Evolutionary conservation across 2,888 invertebrate species (phyloP).

Genomic region (Enchytraeus crypticus): DNA sequence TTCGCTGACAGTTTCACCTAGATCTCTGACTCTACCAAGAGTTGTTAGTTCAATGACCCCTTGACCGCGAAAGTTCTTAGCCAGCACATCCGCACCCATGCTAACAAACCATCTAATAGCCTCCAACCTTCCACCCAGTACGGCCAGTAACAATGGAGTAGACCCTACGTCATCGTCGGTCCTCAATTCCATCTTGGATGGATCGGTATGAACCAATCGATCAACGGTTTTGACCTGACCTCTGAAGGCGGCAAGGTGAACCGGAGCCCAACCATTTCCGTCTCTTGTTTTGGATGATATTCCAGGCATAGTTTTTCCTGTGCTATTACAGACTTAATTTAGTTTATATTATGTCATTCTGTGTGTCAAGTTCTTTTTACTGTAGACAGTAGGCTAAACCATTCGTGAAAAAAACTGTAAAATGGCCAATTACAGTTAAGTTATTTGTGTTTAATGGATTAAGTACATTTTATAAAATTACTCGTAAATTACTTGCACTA

Average conservation of each 20-base stretch:
- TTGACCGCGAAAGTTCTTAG: constrained; percentile 38
- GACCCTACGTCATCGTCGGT: constrained; percentile 40
- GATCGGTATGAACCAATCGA: constrained; percentile 31
- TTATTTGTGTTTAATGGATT: too few species aligned
- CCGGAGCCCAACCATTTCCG: constrained; percentile 45
- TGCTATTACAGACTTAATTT: too few species aligned
- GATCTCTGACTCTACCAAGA: constrained; percentile 35
- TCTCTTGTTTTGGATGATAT: constrained; percentile 37
- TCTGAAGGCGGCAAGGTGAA: constrained; percentile 44
- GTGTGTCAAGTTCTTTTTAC: too few species aligned
- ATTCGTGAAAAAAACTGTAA: too few species aligned
- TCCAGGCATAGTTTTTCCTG: too few species aligned
- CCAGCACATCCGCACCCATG: constrained; percentile 37
- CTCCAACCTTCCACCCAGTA: constrained; percentile 37
- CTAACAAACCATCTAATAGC: constrained; percentile 38
- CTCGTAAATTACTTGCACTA: too few species aligned
- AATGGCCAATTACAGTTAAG: too few species aligned
- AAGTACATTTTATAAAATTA: too few species aligned
- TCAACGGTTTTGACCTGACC: constrained; percentile 46
- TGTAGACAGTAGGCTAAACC: too few species aligned
- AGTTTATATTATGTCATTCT: too few species aligned
- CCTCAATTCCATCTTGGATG: constrained; percentile 37
- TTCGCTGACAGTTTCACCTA: too few species aligned
- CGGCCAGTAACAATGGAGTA: constrained; percentile 45
- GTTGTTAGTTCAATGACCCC: constrained; percentile 43